Evolutionary conservation across 2,888 invertebrate species (phyloP).

Genomic region (Drosophila buzzatii): DNA sequence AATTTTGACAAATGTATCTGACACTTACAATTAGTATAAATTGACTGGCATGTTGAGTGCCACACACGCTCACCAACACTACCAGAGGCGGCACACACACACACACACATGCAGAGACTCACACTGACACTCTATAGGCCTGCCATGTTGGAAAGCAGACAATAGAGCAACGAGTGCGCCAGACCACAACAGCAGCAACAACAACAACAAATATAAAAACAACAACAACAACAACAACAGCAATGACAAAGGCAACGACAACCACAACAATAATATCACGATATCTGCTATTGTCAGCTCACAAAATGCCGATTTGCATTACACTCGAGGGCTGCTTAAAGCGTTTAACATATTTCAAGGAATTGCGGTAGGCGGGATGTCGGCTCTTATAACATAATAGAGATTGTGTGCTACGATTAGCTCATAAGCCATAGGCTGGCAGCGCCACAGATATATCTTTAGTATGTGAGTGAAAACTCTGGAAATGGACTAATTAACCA

Average conservation of each 20-base stretch:
- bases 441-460: neutral
- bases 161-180: constrained; percentile 70
- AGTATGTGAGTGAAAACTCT: neutral
- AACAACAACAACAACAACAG: constrained; percentile 20
- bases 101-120: constrained; percentile 18
- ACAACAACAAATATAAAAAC: constrained; percentile 11
- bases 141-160: constrained; percentile 58
- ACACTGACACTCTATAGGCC: constrained; percentile 23
- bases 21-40: constrained; percentile 82
- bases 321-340: constrained; percentile 58
- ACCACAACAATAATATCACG: constrained; percentile 76
- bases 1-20: constrained; percentile 81
- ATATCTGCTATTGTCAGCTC: constrained; percentile 78
- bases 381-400: neutral
- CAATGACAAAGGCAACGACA: constrained; percentile 42
- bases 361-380: neutral
- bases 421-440: neutral
- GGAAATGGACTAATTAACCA: neutral
- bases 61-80: constrained; percentile 63
- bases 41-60: constrained; percentile 82
- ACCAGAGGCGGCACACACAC: constrained; percentile 1
- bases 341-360: constrained; percentile 29
- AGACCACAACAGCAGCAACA: constrained; percentile 52
- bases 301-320: constrained; percentile 81
- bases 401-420: constrained; percentile 25